A percentile compares a stretch with the other conserved stretches of the same genome.
These are phyloP conservation scores for Dasypus novemcinctus DNA, from an alignment of 2,113 vertebrate genomes.

Conservation along the genomic window DNA sequence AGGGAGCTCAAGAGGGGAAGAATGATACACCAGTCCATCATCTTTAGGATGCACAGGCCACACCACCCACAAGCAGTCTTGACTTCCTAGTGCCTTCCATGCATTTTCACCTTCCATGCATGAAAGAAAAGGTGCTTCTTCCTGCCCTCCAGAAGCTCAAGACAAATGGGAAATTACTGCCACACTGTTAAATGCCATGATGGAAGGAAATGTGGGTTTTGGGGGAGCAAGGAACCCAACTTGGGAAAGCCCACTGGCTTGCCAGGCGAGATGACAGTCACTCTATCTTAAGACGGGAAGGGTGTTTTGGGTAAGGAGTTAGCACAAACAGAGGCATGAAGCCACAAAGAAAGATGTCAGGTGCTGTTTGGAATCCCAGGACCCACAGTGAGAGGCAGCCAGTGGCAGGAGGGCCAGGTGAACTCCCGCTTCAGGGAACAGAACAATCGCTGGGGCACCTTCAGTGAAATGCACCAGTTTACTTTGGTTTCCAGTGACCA, in stretches of 20 bases:
- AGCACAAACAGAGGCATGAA: background rate
- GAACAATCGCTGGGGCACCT: background rate
- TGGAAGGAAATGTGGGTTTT: too few species aligned
- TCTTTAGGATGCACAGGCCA: background rate
- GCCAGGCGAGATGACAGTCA: background rate
- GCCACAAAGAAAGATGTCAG: background rate
- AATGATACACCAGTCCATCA: background rate
- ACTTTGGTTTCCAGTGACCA: background rate
- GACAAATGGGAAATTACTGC: background rate
- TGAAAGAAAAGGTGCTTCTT: rapidly evolving
- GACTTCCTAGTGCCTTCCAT: background rate
- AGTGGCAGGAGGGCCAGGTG: too few species aligned
- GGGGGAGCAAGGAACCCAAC: too few species aligned
- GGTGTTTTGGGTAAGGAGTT: background rate
- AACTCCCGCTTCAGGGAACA: too few species aligned
- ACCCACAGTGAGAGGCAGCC: too few species aligned
- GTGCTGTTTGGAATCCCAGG: too few species aligned
- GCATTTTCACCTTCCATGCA: rapidly evolving
- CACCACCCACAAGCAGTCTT: background rate
- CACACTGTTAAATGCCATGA: background rate
- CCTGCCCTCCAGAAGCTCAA: background rate
- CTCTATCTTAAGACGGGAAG: background rate
- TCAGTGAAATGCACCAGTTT: background rate
- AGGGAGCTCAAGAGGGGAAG: background rate
- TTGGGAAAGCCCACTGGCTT: too few species aligned